Evolutionary conservation across 2,113 vertebrate species (phyloP).

Genomic region (Hyla sarda): DNA sequence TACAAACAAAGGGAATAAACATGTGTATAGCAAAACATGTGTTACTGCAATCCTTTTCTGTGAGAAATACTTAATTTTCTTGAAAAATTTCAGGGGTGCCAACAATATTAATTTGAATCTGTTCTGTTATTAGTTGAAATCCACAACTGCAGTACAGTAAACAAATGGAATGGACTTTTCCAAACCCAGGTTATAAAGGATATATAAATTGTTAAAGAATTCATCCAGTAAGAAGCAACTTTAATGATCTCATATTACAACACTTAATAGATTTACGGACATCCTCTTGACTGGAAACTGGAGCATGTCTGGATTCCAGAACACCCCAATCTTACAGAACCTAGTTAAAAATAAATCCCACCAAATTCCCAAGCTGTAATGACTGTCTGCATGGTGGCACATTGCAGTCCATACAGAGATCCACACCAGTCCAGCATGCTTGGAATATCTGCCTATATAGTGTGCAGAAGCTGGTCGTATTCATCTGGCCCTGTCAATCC

Average conservation of each 20-base stretch:
- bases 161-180: no score
- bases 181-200: no score
- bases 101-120: no score
- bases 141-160: no score
- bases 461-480: background rate
- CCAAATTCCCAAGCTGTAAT: background rate
- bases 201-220: no score
- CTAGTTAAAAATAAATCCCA: conserved; percentile 4
- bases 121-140: no score
- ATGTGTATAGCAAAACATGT: no score
- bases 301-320: conserved; percentile 35
- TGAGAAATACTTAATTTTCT: no score
- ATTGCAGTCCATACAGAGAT: background rate
- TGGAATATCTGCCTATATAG: background rate
- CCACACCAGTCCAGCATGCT: background rate
- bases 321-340: conserved; percentile 14
- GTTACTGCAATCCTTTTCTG: no score
- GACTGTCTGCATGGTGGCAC: background rate
- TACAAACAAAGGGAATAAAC: no score
- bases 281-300: background rate
- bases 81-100: no score
- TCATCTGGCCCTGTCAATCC: background rate
- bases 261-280: conserved; percentile 1
- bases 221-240: no score
- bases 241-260: background rate